These are phyloP conservation scores for Sakesphorus luctuosus DNA, from an alignment of 2,113 vertebrate species.

Conservation along the genomic window DNA sequence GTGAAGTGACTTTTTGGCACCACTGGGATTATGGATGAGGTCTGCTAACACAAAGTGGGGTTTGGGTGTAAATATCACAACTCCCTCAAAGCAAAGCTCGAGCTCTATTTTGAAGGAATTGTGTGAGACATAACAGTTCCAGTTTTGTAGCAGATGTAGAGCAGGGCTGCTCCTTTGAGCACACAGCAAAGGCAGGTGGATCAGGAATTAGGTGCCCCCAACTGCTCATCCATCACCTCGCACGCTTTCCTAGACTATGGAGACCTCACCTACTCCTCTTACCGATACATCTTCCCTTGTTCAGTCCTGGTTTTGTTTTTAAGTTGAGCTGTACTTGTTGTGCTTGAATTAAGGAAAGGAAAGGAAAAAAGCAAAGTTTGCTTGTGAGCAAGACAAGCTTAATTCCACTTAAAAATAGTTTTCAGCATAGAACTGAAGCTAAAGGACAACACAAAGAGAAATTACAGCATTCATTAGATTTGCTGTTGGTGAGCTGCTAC, in stretches of 20 bases:
- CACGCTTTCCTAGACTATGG: not conserved
- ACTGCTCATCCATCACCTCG: not conserved
- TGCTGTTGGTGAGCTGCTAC: not conserved
- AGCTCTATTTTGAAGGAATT: not conserved
- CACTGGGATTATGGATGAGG: not conserved
- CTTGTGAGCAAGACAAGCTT: not conserved
- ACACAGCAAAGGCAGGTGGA: not conserved
- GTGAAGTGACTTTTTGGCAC: not conserved
- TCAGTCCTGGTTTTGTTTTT: not conserved
- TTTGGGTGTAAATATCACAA: not conserved
- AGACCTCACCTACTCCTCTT: not conserved
- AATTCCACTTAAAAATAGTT: not conserved
- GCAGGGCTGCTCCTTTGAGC: not conserved
- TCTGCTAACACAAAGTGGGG: not conserved
- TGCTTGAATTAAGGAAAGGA: not conserved
- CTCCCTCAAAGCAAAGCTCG: not conserved
- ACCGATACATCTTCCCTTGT: not conserved
- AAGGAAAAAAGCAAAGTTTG: not conserved
- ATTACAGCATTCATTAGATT: not conserved
- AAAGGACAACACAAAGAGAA: not conserved
- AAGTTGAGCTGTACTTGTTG: not conserved
- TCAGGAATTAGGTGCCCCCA: not conserved
- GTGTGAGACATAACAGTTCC: not conserved
- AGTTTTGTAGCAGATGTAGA: not conserved
- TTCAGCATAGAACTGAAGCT: not conserved